Base-by-base conservation (phyloP, 1,140 invertebrate species). In the Marisa cornuarietis region DNA sequence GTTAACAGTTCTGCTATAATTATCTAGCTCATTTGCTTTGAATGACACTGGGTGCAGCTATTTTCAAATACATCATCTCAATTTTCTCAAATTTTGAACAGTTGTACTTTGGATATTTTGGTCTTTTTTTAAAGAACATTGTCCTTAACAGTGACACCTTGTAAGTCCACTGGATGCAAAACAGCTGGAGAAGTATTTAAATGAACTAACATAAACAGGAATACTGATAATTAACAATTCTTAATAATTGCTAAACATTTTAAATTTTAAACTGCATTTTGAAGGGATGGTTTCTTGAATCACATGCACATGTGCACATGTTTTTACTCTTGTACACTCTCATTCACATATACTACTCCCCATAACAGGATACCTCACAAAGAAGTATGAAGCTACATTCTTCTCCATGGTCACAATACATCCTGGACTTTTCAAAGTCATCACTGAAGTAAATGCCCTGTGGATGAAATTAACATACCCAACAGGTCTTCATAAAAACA, bases 371-470 rank as follows among this genome's bases (percentile, higher is more conserved):
- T 84, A 91, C 90, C 85, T 91, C 89, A 85, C 88, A 90, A 13
- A 91, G 71, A n/a, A 89, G 71, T 71, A 82, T 80, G 63, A 81
- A 83, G 78, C 79, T 65, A 81, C 77, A 11, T 69, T 74, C 26
- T 79, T 61, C 3, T 71, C 54, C 49, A 65, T 83, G 81, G 52
- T 81, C 75, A 26, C 84, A 87, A 79, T 89, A 91, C 16, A 79
- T 76, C 14, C 78, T 58, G 79, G 89, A 90, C 81, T 92, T 92
- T 31, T 65, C 74, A 83, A 91, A 92, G 66, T 85, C 82, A 81
- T 92, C 90, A 14, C 91, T 85, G 69, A 89, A 88, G 80, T 92
- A 92, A 52, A 92, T 89, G 54, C 91, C 91, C 91, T 91, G 85
- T 31, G 69, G 78, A 62, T n/a, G n/a, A n/a, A n/a, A n/a, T n/a